Base-by-base conservation (phyloP, 92 coral and sea anemone genomes). In the Zoanthus sociatus region DNA sequence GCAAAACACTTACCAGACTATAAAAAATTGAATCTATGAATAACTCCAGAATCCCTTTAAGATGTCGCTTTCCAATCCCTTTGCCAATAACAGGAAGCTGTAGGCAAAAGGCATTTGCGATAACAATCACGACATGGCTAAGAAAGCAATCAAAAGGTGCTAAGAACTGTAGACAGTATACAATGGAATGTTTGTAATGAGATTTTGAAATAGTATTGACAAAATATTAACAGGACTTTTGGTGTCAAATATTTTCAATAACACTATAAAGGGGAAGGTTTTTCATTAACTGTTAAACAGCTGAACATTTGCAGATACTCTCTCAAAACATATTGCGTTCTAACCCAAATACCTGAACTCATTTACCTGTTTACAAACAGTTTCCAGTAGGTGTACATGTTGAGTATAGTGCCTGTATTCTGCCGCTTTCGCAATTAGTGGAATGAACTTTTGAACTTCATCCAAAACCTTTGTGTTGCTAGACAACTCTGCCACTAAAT, bases 21-120 rank as follows among this genome's bases (percentile, higher is more conserved):
- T 93, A 93, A 61, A 97, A 97, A 16, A 97, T 75, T 48, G 93
- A 45, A 61, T 97, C 98, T 63, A 95, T 64, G 72, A 97, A 97
- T 26, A 93, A 78, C 86, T 97, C 99, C 46, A 97, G 73, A 86
- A 88, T 85, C 76, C 90, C 87, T 76, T 97, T 97, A 86, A 97
- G 93, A 48, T 73, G 88, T 53, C 88, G 91, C 93, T 97, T 97
- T 79, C 99, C 99, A 37, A 97, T 44, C 16, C 99, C 95, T 90
- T 95, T 97, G 46, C 97, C 99, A 47, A 95, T 89, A 13, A 97
- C 91, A 68, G 99, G 99, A 47, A 97, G 82, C 99, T 97, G 69
- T 17, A 51, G 18, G 45, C 7, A 44, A 87, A 11, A 69, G 56
- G 17, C 0, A 26, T 30, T 69, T 69, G 14, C 10, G 1, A 18